Evolutionary conservation across 2,888 invertebrate species (phyloP).

Genomic region (Ctenicera cuprea): DNA sequence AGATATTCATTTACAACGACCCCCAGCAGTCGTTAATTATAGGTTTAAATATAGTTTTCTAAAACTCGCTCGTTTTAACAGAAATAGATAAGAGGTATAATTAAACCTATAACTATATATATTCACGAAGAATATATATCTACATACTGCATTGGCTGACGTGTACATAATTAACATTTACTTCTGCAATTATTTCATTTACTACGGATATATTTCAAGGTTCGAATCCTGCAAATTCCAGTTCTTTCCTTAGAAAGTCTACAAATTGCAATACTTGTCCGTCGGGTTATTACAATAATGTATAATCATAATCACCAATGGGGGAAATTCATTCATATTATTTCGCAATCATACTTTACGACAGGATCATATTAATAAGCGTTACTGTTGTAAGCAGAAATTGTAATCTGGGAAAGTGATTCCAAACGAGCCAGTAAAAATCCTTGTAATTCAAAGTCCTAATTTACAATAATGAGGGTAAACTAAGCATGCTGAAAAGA

Average conservation of each 20-base stretch:
- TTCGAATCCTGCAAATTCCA: not conserved
- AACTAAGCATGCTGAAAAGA: not conserved
- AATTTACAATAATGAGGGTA: constrained; percentile 20
- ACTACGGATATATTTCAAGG: constrained; percentile 1
- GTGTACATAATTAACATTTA: not conserved
- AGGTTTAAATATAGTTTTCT: too few relatives aligned
- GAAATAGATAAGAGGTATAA: too few relatives aligned
- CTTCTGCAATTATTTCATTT: not conserved
- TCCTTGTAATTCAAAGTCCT: constrained; percentile 12
- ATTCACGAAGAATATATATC: not conserved
- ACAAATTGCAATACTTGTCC: not conserved
- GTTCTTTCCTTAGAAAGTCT: constrained; percentile 3
- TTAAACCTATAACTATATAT: too few relatives aligned
- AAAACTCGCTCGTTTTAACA: too few relatives aligned
- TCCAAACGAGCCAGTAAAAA: constrained; percentile 2
- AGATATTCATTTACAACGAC: too few relatives aligned
- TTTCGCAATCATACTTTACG: not conserved
- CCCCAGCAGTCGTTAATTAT: too few relatives aligned
- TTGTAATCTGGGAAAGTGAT: constrained; percentile 13
- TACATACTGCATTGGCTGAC: not conserved
- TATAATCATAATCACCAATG: not conserved
- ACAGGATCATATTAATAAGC: not conserved
- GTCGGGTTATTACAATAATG: not conserved
- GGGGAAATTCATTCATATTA: constrained; percentile 21
- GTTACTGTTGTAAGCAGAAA: constrained; percentile 14